Evolutionary conservation across 2,113 vertebrate species (phyloP), one percentile per base, ranked within the genome.

Genomic region (Thermophis baileyi): DNA sequence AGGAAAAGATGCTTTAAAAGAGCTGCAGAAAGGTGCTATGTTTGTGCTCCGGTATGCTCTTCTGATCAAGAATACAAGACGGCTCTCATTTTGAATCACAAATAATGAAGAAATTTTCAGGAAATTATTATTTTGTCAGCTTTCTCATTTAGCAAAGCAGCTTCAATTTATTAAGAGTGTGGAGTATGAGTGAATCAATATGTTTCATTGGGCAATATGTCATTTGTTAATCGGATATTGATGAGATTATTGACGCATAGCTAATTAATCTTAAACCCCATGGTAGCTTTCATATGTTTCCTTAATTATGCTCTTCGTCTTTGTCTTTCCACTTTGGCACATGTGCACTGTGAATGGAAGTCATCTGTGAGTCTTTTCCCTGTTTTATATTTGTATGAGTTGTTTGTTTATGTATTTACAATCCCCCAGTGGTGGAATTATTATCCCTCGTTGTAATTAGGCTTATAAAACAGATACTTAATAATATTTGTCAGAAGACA

Each of bases 181-280:
- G 97, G 97, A 98, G 98, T 97, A 98, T 96, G 97, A 98, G 98
- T 98, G 97, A 98, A 99, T 99, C 99, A 99, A 99, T 99, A 98
- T 97, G 97, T 98, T 98, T 99, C 98, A 99, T 99, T 98, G 98
- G 98, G 98, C 98, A 98, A 98, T 99, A 98, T 99, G 99, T 99
- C 99, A 99, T 99, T 99, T 98, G 99, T 99, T 99, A 99, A 99
- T 99, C 99, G 98, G 99, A 98, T 99, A 99, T 99, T 99, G 99
- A 99, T 99, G 98, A 99, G 98, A 98, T 98, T 99, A 99, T 99
- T 98, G 99, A 99, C 98, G 98, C 95, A n/a, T 97, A 97, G 98
- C 98, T 99, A 99, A 99, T 99, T 99, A 99, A 99, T 99, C 99
- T 98, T 98, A 96, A 98, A 97, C 98, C 98, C 98, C 96, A 97